These are phyloP conservation scores for Agrilus cyanescens DNA, from an alignment of 2,888 invertebrate species.

Conservation along the genomic window DNA sequence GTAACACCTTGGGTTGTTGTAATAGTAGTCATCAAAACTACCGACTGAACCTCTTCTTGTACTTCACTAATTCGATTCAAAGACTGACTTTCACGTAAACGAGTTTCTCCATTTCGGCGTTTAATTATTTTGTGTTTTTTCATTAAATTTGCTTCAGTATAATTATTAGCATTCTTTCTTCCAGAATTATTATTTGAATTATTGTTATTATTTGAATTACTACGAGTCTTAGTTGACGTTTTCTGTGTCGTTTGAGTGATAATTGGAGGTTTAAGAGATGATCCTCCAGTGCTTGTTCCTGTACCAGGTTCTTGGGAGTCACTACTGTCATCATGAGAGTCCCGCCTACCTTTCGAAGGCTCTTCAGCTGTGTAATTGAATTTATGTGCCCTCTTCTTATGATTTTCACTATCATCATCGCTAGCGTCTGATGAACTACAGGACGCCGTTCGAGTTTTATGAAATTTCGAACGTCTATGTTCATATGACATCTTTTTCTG, in stretches of 20 bases:
- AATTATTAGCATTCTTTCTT: conserved; percentile 25
- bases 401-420: conserved; percentile 71
- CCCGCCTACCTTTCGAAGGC: conserved; percentile 43
- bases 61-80: conserved; percentile 78
- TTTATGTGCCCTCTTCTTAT: conserved; percentile 70
- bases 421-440: conserved; percentile 92
- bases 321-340: conserved; percentile 77
- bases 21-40: conserved; percentile 28
- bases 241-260: conserved; percentile 12
- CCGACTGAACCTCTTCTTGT: conserved; percentile 51
- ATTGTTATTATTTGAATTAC: conserved; percentile 20
- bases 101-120: conserved; percentile 48
- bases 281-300: conserved; percentile 17
- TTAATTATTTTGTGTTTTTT: conserved; percentile 43
- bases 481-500: conserved; percentile 35
- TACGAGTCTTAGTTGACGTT: conserved; percentile 19
- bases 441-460: conserved; percentile 68
- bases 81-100: conserved; percentile 70
- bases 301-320: conserved; percentile 65
- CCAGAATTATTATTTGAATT: conserved; percentile 25
- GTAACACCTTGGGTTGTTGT: conserved; percentile 26
- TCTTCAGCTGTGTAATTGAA: conserved; percentile 42
- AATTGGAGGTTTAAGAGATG: conserved; percentile 22
- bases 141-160: conserved; percentile 24
- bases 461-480: conserved; percentile 55